A percentile compares a stretch with the other conserved stretches of the same genome.
Conservation (phyloP, 2,797 vertebrate genomes). For the Anguilla pacifica region DNA sequence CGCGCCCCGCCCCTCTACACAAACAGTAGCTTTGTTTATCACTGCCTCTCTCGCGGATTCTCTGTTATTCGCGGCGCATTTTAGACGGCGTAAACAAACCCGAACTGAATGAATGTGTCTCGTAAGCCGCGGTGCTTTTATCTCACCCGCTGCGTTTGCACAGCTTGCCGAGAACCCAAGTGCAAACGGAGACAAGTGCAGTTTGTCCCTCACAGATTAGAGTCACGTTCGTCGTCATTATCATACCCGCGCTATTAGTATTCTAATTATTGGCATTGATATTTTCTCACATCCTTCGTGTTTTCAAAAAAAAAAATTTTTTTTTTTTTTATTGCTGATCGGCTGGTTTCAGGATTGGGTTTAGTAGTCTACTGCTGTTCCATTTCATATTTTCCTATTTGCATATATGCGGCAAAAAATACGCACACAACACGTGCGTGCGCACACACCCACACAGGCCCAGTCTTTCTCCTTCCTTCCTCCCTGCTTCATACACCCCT, state of each 20-base stretch:
- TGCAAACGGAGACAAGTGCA: not conserved
- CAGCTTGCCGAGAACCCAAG: not conserved
- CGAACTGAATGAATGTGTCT: not conserved
- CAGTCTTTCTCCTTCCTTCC: not conserved
- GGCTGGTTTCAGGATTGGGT: not conserved
- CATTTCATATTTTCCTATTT: not conserved
- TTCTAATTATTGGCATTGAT: not conserved
- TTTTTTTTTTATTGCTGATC: not conserved
- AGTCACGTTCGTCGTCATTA: not conserved
- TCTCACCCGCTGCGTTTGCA: slow-evolving; percentile 13
- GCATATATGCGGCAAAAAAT: not conserved
- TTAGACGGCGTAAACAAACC: not conserved
- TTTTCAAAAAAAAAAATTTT: not conserved
- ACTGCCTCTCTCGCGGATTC: not conserved
- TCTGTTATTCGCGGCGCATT: not conserved
- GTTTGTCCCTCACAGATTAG: not conserved
- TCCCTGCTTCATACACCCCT: not conserved
- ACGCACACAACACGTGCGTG: not conserved
- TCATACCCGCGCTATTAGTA: not conserved
- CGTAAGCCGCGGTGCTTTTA: not conserved
- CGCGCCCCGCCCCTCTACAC: not conserved
- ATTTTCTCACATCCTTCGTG: not conserved
- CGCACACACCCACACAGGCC: not conserved
- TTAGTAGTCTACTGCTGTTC: not conserved
- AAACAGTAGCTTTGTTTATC: slow-evolving; percentile 2